Conservation (phyloP, 2,888 invertebrate species). For the Drosophila leonis region DNA sequence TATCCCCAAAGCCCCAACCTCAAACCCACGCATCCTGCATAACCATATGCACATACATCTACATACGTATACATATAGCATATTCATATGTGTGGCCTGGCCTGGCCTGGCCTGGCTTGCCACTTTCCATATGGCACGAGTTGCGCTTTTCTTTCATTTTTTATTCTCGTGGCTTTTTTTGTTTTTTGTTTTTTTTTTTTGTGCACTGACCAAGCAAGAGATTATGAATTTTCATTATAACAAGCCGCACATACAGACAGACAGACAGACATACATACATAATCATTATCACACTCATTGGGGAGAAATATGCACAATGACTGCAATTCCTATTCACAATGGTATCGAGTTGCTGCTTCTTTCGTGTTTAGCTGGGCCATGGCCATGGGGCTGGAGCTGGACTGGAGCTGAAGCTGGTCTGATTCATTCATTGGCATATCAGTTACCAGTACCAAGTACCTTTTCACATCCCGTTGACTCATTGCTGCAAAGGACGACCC, state of each 20-base stretch:
- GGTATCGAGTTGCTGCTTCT: constrained; percentile 44
- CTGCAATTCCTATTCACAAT: constrained; percentile 22
- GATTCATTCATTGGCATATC: constrained; percentile 41
- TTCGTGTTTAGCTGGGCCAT: constrained; percentile 16
- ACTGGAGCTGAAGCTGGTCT: constrained; percentile 5
- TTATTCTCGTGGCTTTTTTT: background rate
- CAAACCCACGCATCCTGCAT: constrained; percentile 3
- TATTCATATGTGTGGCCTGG: background rate
- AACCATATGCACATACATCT: constrained; percentile 3
- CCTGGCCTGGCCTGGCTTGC: constrained; percentile 14
- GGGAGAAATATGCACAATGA: background rate
- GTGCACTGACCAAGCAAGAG: constrained; percentile 46
- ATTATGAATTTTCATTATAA: constrained; percentile 77
- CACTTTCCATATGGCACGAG: constrained; percentile 37
- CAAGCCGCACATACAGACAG: constrained; percentile 20
- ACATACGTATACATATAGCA: background rate
- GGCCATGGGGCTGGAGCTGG: background rate
- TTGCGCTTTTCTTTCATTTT: constrained; percentile 16
- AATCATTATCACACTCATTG: constrained; percentile 9
- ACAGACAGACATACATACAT: background rate
- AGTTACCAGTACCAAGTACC: constrained; percentile 9
- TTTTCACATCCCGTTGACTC: constrained; percentile 39
- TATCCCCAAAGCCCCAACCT: background rate
- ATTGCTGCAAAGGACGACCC: constrained; percentile 50
- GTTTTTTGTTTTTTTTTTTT: constrained; percentile 14